These are phyloP conservation scores for Scaptodrosophila lebanonensis DNA, from an alignment of 1,140 invertebrate genomes.

Conservation along the genomic window DNA sequence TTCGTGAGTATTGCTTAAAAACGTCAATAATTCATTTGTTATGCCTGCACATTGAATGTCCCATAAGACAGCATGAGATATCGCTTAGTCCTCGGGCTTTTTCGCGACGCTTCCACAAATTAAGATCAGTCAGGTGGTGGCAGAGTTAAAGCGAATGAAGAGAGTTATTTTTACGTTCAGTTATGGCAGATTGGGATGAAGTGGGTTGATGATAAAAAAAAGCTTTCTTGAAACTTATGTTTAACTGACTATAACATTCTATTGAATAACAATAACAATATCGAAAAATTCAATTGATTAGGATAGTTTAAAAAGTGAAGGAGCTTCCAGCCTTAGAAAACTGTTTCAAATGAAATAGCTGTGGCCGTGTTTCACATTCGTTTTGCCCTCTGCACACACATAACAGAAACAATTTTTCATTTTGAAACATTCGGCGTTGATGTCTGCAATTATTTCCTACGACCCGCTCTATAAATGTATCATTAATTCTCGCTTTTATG, in stretches of 20 bases:
- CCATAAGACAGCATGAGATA: slow-evolving; percentile 47
- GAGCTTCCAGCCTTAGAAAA: no score
- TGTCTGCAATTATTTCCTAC: slow-evolving; percentile 35
- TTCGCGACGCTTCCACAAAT: slow-evolving; percentile 63
- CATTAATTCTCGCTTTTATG: slow-evolving; percentile 70
- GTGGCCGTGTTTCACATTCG: no score
- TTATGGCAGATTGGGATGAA: background rate
- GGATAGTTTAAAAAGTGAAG: no score
- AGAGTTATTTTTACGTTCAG: background rate
- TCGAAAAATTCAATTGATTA: no score
- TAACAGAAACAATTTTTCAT: slow-evolving; percentile 55
- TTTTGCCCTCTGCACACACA: no score
- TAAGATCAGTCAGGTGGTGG: slow-evolving; percentile 40
- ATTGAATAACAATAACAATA: no score
- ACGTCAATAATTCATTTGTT: slow-evolving; percentile 77
- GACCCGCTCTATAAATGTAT: slow-evolving; percentile 56
- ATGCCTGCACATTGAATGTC: slow-evolving; percentile 76
- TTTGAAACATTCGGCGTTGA: slow-evolving; percentile 45
- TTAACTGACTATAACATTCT: no score
- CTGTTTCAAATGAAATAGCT: no score
- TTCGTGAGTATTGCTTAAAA: slow-evolving; percentile 77
- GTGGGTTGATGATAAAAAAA: background rate
- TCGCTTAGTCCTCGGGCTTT: slow-evolving; percentile 46
- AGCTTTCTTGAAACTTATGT: slow-evolving; percentile 17
- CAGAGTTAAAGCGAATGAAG: background rate